phyloP scores from a whole-genome alignment of 1,140 invertebrate species.

The Melipona quadrifasciata region DNA sequence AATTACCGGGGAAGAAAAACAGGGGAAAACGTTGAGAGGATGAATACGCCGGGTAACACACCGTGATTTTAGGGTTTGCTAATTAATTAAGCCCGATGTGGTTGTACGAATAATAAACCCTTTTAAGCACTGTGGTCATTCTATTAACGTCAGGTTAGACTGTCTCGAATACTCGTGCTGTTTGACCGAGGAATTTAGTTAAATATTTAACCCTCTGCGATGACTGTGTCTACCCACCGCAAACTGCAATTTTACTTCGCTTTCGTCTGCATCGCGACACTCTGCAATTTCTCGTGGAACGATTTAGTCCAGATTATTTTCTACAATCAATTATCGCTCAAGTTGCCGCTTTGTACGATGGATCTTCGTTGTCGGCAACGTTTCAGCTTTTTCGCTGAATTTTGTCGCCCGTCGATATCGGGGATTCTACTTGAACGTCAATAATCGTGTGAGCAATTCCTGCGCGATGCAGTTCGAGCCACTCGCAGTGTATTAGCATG shows the following conservation, averaged over 20 bases:
- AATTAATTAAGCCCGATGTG: conserved; percentile 24
- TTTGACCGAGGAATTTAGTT: background rate
- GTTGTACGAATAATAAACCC: background rate
- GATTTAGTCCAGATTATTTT: background rate
- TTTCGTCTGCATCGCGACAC: background rate
- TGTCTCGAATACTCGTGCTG: background rate
- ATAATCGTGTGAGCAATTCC: background rate
- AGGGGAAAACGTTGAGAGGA: background rate
- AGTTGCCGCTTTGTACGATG: background rate
- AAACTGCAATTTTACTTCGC: background rate
- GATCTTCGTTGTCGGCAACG: background rate
- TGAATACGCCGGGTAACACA: no score
- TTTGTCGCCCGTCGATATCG: background rate
- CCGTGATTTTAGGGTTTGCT: background rate
- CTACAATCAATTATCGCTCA: background rate
- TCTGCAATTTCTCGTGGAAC: background rate
- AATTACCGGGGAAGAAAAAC: background rate
- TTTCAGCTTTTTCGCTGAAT: background rate
- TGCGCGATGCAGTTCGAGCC: background rate
- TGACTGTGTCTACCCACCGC: background rate
- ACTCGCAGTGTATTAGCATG: conserved; percentile 14
- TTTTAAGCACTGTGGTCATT: background rate
- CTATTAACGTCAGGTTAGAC: background rate
- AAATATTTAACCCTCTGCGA: background rate
- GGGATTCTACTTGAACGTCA: background rate